Conservation (phyloP, 2,797 vertebrate species). For the Rhinogobio ventralis region DNA sequence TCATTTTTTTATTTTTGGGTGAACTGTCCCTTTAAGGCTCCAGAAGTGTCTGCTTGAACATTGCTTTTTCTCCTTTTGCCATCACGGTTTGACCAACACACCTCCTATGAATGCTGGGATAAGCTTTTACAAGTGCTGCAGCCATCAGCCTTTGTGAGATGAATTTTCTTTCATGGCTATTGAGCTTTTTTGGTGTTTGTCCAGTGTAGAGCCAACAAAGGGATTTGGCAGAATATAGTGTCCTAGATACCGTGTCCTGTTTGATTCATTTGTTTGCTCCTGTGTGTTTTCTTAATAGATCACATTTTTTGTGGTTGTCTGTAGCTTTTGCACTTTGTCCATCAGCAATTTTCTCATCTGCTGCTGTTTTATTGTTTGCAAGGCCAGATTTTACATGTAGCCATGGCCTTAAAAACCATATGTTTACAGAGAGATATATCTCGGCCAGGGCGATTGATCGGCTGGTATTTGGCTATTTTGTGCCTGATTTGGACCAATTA, state of each 20-base stretch:
- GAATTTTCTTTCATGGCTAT: conserved; percentile 39
- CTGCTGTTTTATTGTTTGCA: conserved; percentile 33
- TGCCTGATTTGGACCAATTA: neutral
- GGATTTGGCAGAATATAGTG: conserved; percentile 34
- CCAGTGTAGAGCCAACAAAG: conserved; percentile 26
- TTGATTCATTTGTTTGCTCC: conserved; percentile 41
- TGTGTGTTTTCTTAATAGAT: conserved; percentile 38
- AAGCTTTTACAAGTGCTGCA: conserved; percentile 36
- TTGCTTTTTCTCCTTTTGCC: neutral
- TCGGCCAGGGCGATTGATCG: neutral
- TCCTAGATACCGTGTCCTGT: conserved; percentile 40
- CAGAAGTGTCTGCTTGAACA: conserved; percentile 14
- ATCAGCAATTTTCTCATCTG: conserved; percentile 48
- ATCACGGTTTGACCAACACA: conserved; percentile 2
- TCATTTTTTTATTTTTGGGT: neutral
- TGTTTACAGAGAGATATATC: neutral
- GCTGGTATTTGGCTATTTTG: neutral
- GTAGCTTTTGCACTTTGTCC: conserved; percentile 37
- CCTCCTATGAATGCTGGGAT: conserved; percentile 45
- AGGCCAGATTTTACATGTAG: conserved; percentile 37
- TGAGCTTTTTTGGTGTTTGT: conserved; percentile 51
- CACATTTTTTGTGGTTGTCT: conserved; percentile 5
- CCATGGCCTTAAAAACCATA: conserved; percentile 7
- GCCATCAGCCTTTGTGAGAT: conserved; percentile 44
- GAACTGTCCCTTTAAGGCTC: conserved; percentile 25